Evolutionary conservation across 2,888 invertebrate genomes (phyloP), one percentile per base, ranked within the genome.

Genomic region (Tetrapedia diversipes): DNA sequence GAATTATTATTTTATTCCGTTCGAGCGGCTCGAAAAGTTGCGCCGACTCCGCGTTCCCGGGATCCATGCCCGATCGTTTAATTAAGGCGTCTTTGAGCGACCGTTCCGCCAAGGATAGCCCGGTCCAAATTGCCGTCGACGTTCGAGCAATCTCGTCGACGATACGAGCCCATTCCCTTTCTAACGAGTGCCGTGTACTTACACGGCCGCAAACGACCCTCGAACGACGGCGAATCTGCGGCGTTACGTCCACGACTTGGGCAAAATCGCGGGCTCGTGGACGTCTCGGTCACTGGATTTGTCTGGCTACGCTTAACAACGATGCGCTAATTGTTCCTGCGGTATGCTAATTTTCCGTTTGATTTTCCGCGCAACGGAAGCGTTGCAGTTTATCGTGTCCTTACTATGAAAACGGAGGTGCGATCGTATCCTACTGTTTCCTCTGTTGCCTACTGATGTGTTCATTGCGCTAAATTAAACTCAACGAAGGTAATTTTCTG

Each of bases 1-100:
- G 80, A 83, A 80, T 82, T 68, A 77, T 83, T 51, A 61, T 72
- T 63, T 59, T 32, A 64, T 54, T 59, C 51, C 29, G 45, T 59
- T 39, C 37, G 53, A 39, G n/a, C 34, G 29, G 34, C 3, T 16
- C 2, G 61, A 19, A 24, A 29, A 70, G 7, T n/a, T 14, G 0
- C 19, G n/a, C 47, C 7, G 27, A 8, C 24, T 0, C 14, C 49
- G 27, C 4, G 4, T 3, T 0, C 1, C 2, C 8, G n/a, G n/a
- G 39, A 10, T 32, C 16, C 22, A 11, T 2, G 2, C n/a, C 0
- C 41, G 19, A n/a, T 16, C 7, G n/a, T n/a, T 29, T 34, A 54
- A 54, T 67, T 54, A 16, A 32, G 22, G 4, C 37, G 16, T 24
- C 47, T 54, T 60, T 27, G 39, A 24, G 3, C 11, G 34, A 22